Evolutionary conservation across 1,140 invertebrate species (phyloP).

Genomic region (Notospermus geniculatus): DNA sequence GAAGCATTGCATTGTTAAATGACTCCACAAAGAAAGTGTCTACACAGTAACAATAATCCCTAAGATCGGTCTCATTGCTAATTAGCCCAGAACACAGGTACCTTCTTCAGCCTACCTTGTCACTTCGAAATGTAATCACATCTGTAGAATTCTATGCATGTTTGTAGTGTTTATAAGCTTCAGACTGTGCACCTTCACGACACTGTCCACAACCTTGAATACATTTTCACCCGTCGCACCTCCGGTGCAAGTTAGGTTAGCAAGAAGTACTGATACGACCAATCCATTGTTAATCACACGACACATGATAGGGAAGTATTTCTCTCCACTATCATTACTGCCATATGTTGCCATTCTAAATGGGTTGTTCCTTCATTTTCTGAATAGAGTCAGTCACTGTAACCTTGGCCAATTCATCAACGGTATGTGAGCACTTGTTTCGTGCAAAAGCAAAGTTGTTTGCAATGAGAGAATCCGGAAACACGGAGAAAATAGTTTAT

Average conservation of each 20-base stretch:
- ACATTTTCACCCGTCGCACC: slow-evolving; percentile 3
- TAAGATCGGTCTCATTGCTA: no score
- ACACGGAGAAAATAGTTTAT: neutral
- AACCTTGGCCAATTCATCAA: neutral
- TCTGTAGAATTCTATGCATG: no score
- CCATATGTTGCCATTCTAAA: neutral
- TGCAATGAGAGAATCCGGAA: neutral
- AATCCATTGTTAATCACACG: neutral
- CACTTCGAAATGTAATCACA: no score
- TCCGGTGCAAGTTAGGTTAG: neutral
- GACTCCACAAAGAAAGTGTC: no score
- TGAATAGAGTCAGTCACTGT: neutral
- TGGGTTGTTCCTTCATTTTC: neutral
- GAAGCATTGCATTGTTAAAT: no score
- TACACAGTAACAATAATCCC: no score
- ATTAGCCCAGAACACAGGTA: no score
- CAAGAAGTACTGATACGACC: neutral
- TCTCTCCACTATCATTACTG: neutral
- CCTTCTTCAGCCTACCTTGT: no score
- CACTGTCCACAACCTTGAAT: slow-evolving; percentile 4
- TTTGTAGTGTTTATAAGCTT: no score
- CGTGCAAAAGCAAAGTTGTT: neutral
- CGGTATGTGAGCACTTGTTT: neutral
- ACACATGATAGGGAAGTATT: neutral
- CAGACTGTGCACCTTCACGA: neutral